A percentile compares a stretch with the other conserved stretches of the same genome.
phyloP scores from a whole-genome alignment of 1,140 invertebrate species.

The Cryptotermes secundus region DNA sequence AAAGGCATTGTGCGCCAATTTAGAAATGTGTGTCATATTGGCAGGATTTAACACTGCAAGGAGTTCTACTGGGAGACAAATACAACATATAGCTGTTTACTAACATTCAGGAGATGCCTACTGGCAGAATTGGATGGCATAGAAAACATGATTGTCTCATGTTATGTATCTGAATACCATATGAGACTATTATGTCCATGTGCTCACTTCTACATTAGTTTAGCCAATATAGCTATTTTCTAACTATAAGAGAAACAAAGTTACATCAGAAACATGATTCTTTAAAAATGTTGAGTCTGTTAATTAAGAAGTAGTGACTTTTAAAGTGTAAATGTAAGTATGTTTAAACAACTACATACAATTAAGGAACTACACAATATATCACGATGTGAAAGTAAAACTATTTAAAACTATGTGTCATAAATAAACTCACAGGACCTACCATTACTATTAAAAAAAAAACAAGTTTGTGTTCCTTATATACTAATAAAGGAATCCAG shows the following conservation, averaged over 20 bases:
- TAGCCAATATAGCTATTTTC: not conserved
- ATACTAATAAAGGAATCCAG: not conserved
- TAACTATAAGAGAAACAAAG: conserved; percentile 2
- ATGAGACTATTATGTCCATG: conserved; percentile 6
- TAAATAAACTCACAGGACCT: not conserved
- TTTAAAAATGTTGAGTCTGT: not conserved
- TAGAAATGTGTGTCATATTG: not conserved
- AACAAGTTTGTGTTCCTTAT: not conserved
- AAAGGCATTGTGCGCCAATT: not conserved
- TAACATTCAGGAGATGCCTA: not conserved
- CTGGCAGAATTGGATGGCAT: conserved; percentile 23
- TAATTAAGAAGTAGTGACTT: too few relatives aligned
- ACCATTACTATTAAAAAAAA: not conserved
- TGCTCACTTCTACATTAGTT: not conserved
- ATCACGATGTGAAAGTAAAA: not conserved
- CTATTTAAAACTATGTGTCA: not conserved
- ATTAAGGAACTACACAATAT: too few relatives aligned
- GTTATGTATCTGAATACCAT: not conserved
- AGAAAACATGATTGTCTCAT: conserved; percentile 26
- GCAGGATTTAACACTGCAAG: conserved; percentile 13
- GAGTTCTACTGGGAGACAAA: conserved; percentile 28
- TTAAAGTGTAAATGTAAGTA: not conserved
- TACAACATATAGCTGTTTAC: conserved; percentile 22
- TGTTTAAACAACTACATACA: not conserved
- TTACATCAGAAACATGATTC: not conserved